phyloP scores from a whole-genome alignment of 2,888 invertebrate genomes.

The Eudasyphora cyanicolor region DNA sequence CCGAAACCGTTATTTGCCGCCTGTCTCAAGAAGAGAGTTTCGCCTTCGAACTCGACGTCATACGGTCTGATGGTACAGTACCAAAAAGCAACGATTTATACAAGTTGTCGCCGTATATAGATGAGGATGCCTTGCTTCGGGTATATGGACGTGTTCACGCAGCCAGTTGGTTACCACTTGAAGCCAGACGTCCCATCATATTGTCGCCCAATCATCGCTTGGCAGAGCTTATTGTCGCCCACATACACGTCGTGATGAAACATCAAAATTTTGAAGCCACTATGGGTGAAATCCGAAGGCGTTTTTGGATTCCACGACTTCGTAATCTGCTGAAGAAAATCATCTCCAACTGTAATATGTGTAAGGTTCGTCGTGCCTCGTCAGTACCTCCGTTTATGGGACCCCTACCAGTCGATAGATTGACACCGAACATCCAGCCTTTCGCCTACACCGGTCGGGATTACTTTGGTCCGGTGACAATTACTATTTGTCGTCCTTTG shows the following conservation, averaged over 20 bases:
- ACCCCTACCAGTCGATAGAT: no score
- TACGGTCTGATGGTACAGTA: no score
- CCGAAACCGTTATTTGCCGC: no score
- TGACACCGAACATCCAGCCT: conserved; percentile 58
- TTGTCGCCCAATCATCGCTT: neutral
- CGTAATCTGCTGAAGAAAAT: conserved; percentile 26
- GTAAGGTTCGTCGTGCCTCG: conserved; percentile 26
- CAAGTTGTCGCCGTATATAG: no score
- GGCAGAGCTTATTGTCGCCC: neutral
- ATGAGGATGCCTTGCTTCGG: no score
- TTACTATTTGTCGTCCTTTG: conserved; percentile 54
- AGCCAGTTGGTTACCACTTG: no score
- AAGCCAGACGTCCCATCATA: conserved; percentile 24
- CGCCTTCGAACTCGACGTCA: no score
- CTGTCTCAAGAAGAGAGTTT: no score
- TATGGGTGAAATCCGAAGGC: conserved; percentile 1
- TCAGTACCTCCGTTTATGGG: conserved; percentile 66
- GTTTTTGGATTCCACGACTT: conserved; percentile 34
- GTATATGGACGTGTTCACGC: no score
- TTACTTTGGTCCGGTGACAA: neutral
- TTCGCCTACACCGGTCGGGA: conserved; percentile 64
- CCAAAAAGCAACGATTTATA: no score
- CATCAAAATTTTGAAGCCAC: conserved; percentile 34
- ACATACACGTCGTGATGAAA: neutral
- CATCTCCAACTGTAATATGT: conserved; percentile 33